Evolutionary conservation across 2,797 vertebrate species (phyloP).

Genomic region (Pampus argenteus): DNA sequence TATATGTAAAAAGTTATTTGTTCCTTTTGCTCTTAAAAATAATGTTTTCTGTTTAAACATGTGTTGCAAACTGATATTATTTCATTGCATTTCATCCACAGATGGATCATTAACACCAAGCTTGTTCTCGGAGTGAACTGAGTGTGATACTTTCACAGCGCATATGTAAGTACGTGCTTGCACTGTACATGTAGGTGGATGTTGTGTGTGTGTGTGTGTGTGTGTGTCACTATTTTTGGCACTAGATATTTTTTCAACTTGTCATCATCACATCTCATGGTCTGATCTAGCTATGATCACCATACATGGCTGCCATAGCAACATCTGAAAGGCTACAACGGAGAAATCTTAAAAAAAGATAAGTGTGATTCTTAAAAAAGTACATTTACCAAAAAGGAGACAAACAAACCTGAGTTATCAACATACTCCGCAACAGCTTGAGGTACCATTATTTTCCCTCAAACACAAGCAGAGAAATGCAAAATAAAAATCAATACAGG

Average conservation of each 20-base stretch:
- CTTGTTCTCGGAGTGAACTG: conserved; percentile 3
- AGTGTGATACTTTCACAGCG: not conserved
- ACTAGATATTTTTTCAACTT: conserved; percentile 25
- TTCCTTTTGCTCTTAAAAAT: no score
- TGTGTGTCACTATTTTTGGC: conserved; percentile 43
- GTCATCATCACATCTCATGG: conserved; percentile 42
- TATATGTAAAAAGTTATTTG: no score
- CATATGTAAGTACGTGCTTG: no score
- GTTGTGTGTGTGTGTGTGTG: conserved; percentile 1
- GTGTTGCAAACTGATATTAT: no score
- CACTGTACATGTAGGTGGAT: conserved; percentile 9
- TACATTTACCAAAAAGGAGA: not conserved
- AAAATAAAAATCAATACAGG: conserved; percentile 3
- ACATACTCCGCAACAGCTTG: not conserved
- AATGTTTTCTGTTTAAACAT: no score
- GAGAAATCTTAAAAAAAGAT: not conserved
- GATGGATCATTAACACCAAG: conserved; percentile 22
- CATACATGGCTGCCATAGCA: conserved; percentile 32
- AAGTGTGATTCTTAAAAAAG: not conserved
- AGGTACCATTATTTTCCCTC: not conserved
- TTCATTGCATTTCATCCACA: not conserved
- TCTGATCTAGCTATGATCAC: conserved; percentile 10
- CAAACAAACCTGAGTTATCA: not conserved
- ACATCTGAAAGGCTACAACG: conserved; percentile 6
- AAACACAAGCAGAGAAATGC: not conserved